Evolutionary conservation across 2,113 vertebrate genomes (phyloP).

Genomic region (Serinus canaria): DNA sequence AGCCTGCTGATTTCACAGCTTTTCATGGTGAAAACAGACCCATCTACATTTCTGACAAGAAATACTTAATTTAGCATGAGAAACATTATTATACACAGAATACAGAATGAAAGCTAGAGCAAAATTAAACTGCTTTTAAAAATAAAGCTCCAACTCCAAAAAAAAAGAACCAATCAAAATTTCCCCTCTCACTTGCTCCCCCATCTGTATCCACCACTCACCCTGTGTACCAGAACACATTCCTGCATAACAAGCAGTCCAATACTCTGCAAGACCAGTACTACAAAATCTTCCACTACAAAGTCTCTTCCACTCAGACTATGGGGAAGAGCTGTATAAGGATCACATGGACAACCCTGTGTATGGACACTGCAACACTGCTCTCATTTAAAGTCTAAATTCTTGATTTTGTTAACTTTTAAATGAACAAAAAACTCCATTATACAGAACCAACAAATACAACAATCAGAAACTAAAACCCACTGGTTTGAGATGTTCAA

Average conservation of each 20-base stretch:
- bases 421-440: not conserved
- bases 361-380: fast-evolving
- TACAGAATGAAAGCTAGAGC: not conserved
- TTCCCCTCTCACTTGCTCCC: not conserved
- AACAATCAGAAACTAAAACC: not conserved
- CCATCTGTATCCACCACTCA: not conserved
- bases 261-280: not conserved
- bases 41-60: not conserved
- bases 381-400: not conserved
- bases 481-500: not conserved
- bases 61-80: not conserved
- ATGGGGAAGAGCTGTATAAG: not conserved
- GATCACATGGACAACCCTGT: not conserved
- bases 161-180: not conserved
- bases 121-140: not conserved
- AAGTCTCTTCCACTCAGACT: not conserved
- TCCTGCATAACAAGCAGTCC: not conserved
- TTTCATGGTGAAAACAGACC: not conserved
- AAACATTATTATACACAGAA: not conserved
- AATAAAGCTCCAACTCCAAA: not conserved
- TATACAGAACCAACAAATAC: not conserved
- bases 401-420: not conserved
- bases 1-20: not conserved
- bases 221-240: not conserved
- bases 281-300: not conserved